Evolutionary conservation across 1,140 invertebrate genomes (phyloP).

Genomic region (Euwallacea fornicatus): DNA sequence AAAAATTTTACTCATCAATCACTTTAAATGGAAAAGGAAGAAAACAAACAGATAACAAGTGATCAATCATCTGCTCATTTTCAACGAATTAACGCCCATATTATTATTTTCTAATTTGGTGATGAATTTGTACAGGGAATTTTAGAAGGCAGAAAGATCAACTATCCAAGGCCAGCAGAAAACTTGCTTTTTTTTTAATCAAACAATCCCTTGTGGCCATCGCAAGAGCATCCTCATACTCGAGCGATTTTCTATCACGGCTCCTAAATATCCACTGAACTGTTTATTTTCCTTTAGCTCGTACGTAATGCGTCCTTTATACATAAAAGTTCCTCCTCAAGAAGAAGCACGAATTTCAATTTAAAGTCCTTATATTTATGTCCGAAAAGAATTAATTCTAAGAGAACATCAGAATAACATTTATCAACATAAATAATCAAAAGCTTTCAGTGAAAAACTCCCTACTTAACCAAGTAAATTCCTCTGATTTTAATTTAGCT

Average conservation of each 20-base stretch:
- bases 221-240: neutral
- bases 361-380: neutral
- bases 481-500: neutral
- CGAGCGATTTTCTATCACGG: neutral
- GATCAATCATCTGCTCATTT: slow-evolving; percentile 3
- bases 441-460: neutral
- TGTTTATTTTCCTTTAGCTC: slow-evolving; percentile 1
- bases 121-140: neutral
- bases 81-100: neutral
- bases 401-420: neutral
- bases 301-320: neutral
- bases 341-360: neutral
- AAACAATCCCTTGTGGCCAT: neutral
- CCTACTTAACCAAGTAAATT: neutral
- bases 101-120: slow-evolving; percentile 4
- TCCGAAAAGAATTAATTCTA: neutral
- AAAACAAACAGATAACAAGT: slow-evolving; percentile 6
- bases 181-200: neutral
- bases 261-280: neutral
- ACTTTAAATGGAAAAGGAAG: slow-evolving; percentile 5
- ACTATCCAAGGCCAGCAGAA: neutral
- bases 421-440: neutral
- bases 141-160: neutral
- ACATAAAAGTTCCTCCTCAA: neutral
- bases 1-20: slow-evolving; percentile 7